Conservation (phyloP, 2,888 invertebrate species). For the Xanthorhoe spadicearia region DNA sequence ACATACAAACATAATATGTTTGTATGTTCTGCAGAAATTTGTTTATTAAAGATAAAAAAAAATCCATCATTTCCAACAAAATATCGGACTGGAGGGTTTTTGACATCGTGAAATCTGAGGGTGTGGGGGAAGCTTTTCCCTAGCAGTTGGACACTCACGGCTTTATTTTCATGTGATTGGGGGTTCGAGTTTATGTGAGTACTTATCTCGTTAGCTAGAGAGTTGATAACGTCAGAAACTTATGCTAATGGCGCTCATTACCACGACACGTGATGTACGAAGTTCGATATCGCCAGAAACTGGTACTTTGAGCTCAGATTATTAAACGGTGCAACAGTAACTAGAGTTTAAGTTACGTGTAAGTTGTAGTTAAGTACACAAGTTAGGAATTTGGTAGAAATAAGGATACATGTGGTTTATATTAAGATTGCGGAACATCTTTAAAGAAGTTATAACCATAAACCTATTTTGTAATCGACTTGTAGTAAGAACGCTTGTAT, state of each 20-base stretch:
- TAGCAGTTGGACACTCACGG: too few species aligned
- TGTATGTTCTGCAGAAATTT: too few species aligned
- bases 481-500: too few species aligned
- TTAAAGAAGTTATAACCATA: too few species aligned
- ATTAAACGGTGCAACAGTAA: conserved; percentile 45
- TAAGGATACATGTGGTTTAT: conserved; percentile 5
- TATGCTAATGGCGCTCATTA: background rate
- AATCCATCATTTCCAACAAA: too few species aligned
- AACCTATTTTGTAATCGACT: too few species aligned
- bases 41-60: too few species aligned
- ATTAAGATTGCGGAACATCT: background rate
- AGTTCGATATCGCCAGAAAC: background rate
- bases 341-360: conserved; percentile 29
- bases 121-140: too few species aligned
- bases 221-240: background rate
- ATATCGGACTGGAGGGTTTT: too few species aligned
- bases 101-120: too few species aligned
- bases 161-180: too few species aligned
- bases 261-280: background rate
- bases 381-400: conserved; percentile 14
- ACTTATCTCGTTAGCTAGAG: background rate
- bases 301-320: conserved; percentile 22
- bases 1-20: too few species aligned
- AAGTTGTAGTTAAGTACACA: conserved; percentile 22
- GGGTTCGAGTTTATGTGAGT: background rate